These are phyloP conservation scores for Chrysochloris asiatica DNA, from an alignment of 2,113 vertebrate species.

Conservation along the genomic window DNA sequence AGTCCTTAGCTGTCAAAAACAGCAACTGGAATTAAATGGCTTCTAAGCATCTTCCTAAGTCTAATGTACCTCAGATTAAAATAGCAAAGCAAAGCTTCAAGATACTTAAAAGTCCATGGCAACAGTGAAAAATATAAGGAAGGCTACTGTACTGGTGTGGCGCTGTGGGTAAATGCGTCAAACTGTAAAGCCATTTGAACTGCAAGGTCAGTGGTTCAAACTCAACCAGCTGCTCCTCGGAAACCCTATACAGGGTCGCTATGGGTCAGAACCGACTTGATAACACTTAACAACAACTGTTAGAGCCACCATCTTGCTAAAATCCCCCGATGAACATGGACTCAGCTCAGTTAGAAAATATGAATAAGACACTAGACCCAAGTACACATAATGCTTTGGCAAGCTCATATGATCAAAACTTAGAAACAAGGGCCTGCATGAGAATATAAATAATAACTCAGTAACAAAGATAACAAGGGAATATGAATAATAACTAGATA, in stretches of 20 bases:
- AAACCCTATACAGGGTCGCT: too few species aligned
- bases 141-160: background rate
- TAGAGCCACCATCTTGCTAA: background rate
- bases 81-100: background rate
- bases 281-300: too few species aligned
- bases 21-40: background rate
- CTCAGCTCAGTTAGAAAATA: background rate
- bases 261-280: too few species aligned
- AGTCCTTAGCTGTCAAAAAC: background rate
- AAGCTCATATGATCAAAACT: background rate
- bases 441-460: background rate
- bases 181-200: too few species aligned
- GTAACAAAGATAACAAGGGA: background rate
- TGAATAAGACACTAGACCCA: background rate
- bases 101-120: background rate
- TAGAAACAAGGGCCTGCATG: background rate
- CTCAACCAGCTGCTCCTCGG: too few species aligned
- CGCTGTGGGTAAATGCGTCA: too few species aligned
- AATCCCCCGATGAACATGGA: background rate
- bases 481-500: too few species aligned
- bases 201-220: too few species aligned
- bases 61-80: conserved; percentile 27
- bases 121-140: background rate
- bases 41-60: background rate
- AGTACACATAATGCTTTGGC: background rate